Base-by-base conservation (phyloP, 1,140 invertebrate genomes). In the Lepidurus apus region DNA sequence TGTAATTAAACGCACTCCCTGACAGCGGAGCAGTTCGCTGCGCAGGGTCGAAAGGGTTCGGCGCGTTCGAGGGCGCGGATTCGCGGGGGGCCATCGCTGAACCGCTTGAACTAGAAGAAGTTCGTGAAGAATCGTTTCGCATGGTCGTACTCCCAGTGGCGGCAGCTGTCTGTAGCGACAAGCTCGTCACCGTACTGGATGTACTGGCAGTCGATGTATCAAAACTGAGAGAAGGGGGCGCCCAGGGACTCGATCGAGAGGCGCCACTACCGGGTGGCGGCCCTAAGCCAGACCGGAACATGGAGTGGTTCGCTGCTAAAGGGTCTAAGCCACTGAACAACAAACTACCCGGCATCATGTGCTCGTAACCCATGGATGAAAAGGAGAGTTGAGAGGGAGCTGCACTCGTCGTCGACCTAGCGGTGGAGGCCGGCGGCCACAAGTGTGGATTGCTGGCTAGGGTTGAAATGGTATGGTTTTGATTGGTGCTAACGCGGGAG, bases 251-350 rank as follows among this genome's bases (percentile, higher is more conserved):
- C 6, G 53, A 65, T 9, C 53, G 53, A 21, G 79, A 13, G 81
- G 78, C 43, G 81, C 82, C 26, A 91, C 90, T 81, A 91, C 90
- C 73, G 91, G 85, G 83, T 90, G 91, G 43, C 87, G 88, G 43
- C 87, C 82, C 81, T 85, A 86, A 45, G 82, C 82, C 21, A 0
- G 76, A 47, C 53, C 65, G n/a, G 53, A 79, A 79, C 78, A 79
- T 74, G 13, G 42, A 45, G 21, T 74, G 74, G 45, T 79, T 79
- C 1, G 73, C 73, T 44, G 74, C 74, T n/a, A 79, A 45, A 24
- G 78, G 74, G 45, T 79, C 78, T 13, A 79, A 45, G 9, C 78
- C 78, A 34, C 78, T 74, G 24, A 79, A 79, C 5, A 79, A 74
- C 44, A 79, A 45, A 75, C 78, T 79, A 21, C 78, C 74, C 10